Conservation (phyloP, 2,888 invertebrate species). For the Dryomyza anilis region DNA sequence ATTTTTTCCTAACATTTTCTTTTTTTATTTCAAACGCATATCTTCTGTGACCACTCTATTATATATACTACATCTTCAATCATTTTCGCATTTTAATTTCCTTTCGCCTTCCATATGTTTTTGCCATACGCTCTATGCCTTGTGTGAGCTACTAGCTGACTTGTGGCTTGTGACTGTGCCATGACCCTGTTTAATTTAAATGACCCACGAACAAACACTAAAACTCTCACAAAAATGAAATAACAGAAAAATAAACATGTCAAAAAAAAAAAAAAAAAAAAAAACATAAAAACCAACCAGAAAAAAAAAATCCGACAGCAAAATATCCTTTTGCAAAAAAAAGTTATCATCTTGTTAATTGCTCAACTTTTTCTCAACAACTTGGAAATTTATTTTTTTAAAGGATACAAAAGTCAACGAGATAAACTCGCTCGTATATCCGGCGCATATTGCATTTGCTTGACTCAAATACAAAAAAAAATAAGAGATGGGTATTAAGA, state of each 20-base stretch:
- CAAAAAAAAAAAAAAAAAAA: background rate
- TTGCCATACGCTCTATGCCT: too few species aligned
- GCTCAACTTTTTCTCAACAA: conserved; percentile 56
- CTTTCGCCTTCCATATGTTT: too few species aligned
- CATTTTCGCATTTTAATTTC: too few species aligned
- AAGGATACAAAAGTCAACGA: conserved; percentile 35
- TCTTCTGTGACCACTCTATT: too few species aligned
- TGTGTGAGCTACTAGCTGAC: too few species aligned
- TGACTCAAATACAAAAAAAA: too few species aligned
- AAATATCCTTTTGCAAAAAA: conserved; percentile 29
- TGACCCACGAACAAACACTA: conserved; percentile 5
- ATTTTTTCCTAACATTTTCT: too few species aligned
- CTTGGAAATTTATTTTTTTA: conserved; percentile 35
- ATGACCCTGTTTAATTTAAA: conserved; percentile 1
- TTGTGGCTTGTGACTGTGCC: too few species aligned
- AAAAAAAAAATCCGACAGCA: background rate
- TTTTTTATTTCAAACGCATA: too few species aligned
- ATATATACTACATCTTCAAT: too few species aligned
- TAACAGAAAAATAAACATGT: background rate
- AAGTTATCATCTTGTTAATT: conserved; percentile 56
- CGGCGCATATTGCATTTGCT: background rate
- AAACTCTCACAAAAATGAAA: background rate
- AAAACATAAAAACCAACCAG: background rate
- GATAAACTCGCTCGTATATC: conserved; percentile 26
- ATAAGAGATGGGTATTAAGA: too few species aligned